Conservation (phyloP, 1,140 invertebrate species). For the Agraylea sexmaculata region DNA sequence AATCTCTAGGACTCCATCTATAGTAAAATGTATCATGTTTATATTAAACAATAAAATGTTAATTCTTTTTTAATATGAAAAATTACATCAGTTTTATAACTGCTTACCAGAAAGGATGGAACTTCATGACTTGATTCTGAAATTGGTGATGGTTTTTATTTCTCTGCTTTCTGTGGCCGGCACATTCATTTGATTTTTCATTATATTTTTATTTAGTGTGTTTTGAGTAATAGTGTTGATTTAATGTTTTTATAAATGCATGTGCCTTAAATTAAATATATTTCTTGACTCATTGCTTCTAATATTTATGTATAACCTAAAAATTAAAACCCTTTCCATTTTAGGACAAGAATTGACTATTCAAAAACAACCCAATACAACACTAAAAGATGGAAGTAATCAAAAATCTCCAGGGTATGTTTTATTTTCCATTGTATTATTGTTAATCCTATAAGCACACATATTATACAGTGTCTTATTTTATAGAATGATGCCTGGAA, state of each 20-base stretch:
- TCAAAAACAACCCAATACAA: conserved; percentile 91
- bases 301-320: neutral
- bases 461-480: too few relatives aligned
- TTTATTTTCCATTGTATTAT: conserved; percentile 14
- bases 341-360: conserved; percentile 85
- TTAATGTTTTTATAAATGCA: conserved; percentile 11
- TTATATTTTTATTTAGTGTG: conserved; percentile 3
- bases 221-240: conserved; percentile 3
- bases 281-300: neutral
- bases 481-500: conserved; percentile 38
- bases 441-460: too few relatives aligned
- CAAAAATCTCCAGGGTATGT: conserved; percentile 50
- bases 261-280: conserved; percentile 5
- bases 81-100: too few relatives aligned
- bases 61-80: too few relatives aligned
- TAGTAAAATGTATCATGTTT: neutral
- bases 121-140: too few relatives aligned
- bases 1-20: too few relatives aligned
- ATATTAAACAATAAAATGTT: neutral
- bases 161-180: conserved; percentile 21
- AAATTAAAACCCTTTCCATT: conserved; percentile 18
- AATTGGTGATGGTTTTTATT: too few relatives aligned
- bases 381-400: conserved; percentile 60
- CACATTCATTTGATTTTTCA: conserved; percentile 15
- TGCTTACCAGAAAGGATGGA: too few relatives aligned